Conservation (phyloP, 2,888 invertebrate species). For the Tenthredo livida region DNA sequence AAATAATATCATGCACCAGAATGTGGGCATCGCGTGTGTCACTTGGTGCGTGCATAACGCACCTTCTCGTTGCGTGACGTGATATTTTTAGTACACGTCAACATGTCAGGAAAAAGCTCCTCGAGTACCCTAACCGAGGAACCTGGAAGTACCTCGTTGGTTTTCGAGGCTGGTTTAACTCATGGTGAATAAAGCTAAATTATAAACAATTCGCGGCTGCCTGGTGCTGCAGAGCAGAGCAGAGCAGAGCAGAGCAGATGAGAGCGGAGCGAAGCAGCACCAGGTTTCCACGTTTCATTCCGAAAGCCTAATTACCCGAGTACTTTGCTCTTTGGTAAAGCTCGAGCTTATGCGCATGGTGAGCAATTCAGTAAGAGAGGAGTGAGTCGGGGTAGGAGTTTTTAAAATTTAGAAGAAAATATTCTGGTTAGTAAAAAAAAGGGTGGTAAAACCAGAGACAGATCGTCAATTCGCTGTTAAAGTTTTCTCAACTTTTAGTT, state of each 20-base stretch:
- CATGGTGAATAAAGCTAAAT: background rate
- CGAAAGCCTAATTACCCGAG: constrained; percentile 12
- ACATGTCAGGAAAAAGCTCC: background rate
- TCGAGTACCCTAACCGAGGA: background rate
- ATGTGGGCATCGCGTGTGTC: constrained; percentile 32
- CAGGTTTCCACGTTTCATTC: constrained; percentile 3
- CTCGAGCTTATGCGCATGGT: background rate
- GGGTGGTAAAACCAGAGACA: background rate
- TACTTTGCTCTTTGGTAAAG: constrained; percentile 19
- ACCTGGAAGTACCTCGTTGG: background rate
- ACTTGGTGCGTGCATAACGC: constrained; percentile 34
- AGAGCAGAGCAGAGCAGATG: background rate
- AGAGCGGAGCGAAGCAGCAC: background rate
- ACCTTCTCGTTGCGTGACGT: constrained; percentile 21
- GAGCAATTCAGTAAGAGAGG: background rate
- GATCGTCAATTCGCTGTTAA: constrained; percentile 11
- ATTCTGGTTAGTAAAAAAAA: background rate
- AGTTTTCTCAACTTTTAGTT: constrained; percentile 8
- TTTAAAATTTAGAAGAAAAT: background rate
- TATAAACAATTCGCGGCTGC: background rate
- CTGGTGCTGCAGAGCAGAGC: background rate
- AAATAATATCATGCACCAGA: constrained; percentile 33
- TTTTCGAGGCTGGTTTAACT: background rate
- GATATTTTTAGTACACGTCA: constrained; percentile 19
- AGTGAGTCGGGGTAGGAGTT: background rate